A percentile compares a stretch with the other conserved stretches of the same genome.
Conservation (phyloP, 1,140 invertebrate genomes). For the Polypedilum pembai region DNA sequence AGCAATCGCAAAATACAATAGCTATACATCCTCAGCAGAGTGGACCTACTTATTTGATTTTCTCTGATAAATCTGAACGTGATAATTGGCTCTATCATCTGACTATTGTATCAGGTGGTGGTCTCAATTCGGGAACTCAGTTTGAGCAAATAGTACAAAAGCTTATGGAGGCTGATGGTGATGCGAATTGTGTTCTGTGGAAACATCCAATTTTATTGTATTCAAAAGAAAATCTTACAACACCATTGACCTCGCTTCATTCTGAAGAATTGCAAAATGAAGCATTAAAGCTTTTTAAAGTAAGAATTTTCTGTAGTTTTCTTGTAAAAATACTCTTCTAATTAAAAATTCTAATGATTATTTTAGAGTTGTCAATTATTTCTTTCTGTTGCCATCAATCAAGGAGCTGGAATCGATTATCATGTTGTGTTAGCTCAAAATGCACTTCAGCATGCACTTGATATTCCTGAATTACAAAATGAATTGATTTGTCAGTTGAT, state of each 20-base stretch:
- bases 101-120: slow-evolving; percentile 86
- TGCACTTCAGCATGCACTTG: slow-evolving; percentile 81
- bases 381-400: slow-evolving; percentile 87
- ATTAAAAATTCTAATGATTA: no score
- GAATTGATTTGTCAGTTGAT: slow-evolving; percentile 86
- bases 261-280: slow-evolving; percentile 78
- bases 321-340: no score
- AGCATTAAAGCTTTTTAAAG: slow-evolving; percentile 91
- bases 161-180: slow-evolving; percentile 90
- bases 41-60: slow-evolving; percentile 85
- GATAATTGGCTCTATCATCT: slow-evolving; percentile 93
- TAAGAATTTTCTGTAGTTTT: slow-evolving; percentile 42
- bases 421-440: slow-evolving; percentile 93
- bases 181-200: slow-evolving; percentile 89
- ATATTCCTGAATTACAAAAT: slow-evolving; percentile 80
- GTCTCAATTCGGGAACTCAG: slow-evolving; percentile 82
- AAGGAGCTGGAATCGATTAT: slow-evolving; percentile 84
- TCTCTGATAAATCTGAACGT: slow-evolving; percentile 80
- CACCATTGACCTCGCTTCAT: slow-evolving; percentile 77
- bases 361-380: slow-evolving; percentile 84
- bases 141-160: slow-evolving; percentile 92
- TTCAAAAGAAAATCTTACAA: slow-evolving; percentile 78
- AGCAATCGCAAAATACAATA: slow-evolving; percentile 58
- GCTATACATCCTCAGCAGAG: slow-evolving; percentile 86
- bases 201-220: slow-evolving; percentile 86